Conservation (phyloP, 2,888 invertebrate genomes). For the Agriotes lineatus region DNA sequence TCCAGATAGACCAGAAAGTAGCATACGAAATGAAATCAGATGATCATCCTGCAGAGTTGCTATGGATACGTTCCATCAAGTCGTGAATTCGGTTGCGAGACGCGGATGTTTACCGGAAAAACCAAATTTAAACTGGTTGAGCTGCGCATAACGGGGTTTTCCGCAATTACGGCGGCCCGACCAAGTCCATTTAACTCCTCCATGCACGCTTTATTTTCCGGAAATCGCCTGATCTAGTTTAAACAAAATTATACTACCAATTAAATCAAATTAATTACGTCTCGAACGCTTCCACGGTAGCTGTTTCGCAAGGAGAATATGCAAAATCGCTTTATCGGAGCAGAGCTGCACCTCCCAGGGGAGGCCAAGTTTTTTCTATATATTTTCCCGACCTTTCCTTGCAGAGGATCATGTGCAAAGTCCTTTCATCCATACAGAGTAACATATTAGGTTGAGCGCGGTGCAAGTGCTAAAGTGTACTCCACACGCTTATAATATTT, state of each 20-base stretch:
- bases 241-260: slow-evolving; percentile 17
- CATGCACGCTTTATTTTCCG: slow-evolving; percentile 17
- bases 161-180: slow-evolving; percentile 20
- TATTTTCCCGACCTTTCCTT: slow-evolving; percentile 10
- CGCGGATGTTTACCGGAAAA: slow-evolving; percentile 31
- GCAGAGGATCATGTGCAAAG: slow-evolving; percentile 1
- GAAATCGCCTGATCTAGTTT: slow-evolving; percentile 20
- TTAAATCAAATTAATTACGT: slow-evolving; percentile 16
- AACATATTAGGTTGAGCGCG: background rate
- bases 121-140: slow-evolving; percentile 26
- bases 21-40: slow-evolving; percentile 43
- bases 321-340: slow-evolving; percentile 15
- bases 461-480: background rate
- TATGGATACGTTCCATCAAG: slow-evolving; percentile 40
- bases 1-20: slow-evolving; percentile 42
- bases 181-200: slow-evolving; percentile 19
- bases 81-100: slow-evolving; percentile 13
- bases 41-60: slow-evolving; percentile 42
- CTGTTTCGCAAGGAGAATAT: slow-evolving; percentile 9
- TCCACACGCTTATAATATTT: background rate
- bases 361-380: slow-evolving; percentile 3
- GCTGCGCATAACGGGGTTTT: slow-evolving; percentile 20
- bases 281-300: slow-evolving; percentile 4
- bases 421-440: slow-evolving; percentile 9
- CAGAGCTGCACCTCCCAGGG: background rate